phyloP scores from a whole-genome alignment of 1,140 invertebrate species.

The Uloborus diversus region DNA sequence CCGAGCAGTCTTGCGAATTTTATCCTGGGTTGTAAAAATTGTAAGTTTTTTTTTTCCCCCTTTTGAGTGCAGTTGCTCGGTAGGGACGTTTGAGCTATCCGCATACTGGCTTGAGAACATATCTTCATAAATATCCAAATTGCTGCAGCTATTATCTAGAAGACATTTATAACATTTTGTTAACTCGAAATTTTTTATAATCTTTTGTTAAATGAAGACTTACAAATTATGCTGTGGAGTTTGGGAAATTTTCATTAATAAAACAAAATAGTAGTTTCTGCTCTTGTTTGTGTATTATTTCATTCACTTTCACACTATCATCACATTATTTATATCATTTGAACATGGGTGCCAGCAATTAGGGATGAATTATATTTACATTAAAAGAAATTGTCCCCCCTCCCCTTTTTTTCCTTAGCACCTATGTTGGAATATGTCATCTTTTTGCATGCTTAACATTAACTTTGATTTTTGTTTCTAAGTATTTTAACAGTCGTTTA shows the following conservation, averaged over 20 bases:
- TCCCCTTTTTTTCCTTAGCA: too few species aligned
- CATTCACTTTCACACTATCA: too few species aligned
- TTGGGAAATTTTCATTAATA: constrained; percentile 57
- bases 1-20: constrained; percentile 51
- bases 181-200: constrained; percentile 56
- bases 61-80: constrained; percentile 14
- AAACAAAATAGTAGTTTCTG: constrained; percentile 56
- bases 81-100: constrained; percentile 35
- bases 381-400: too few species aligned
- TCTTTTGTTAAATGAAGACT: constrained; percentile 55
- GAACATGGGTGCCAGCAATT: too few species aligned
- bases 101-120: constrained; percentile 51
- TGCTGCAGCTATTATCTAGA: constrained; percentile 50
- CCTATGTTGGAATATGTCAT: too few species aligned
- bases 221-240: constrained; percentile 56
- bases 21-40: constrained; percentile 53
- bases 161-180: constrained; percentile 47
- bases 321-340: too few species aligned
- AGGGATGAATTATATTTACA: too few species aligned
- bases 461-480: too few species aligned
- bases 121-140: constrained; percentile 48
- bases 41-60: constrained; percentile 3
- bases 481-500: too few species aligned
- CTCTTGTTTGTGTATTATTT: constrained; percentile 13
- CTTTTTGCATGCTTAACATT: too few species aligned